Evolutionary conservation across 2,113 vertebrate genomes (phyloP).

Genomic region (Oplegnathus fasciatus): DNA sequence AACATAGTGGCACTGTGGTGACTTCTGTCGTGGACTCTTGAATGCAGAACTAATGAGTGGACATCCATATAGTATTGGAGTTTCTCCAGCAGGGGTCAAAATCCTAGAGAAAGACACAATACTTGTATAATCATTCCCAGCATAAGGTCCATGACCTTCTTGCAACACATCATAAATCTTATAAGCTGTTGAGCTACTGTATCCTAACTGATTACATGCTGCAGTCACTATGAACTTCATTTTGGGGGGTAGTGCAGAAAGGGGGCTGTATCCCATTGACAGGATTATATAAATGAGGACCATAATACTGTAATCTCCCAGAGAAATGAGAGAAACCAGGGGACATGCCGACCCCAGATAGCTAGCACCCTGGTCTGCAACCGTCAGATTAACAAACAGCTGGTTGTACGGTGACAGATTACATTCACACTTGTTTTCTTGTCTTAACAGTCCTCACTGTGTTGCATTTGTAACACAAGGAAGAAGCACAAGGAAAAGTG

Average conservation of each 20-base stretch:
- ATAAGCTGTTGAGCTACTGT: slow-evolving; percentile 64
- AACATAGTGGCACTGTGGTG: background rate
- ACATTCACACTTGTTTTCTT: slow-evolving; percentile 56
- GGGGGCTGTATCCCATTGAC: slow-evolving; percentile 74
- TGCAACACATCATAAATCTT: slow-evolving; percentile 55
- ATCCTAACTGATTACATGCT: slow-evolving; percentile 66
- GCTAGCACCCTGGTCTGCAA: slow-evolving; percentile 49
- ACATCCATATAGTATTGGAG: background rate
- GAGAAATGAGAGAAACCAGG: slow-evolving; percentile 70
- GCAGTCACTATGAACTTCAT: slow-evolving; percentile 64
- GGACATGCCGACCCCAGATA: slow-evolving; percentile 41
- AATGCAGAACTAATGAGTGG: slow-evolving; percentile 1
- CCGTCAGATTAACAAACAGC: slow-evolving; percentile 64
- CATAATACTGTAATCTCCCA: slow-evolving; percentile 78
- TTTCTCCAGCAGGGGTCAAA: slow-evolving; percentile 35
- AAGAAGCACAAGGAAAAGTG: background rate
- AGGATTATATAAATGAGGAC: slow-evolving; percentile 76
- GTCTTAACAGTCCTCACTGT: background rate
- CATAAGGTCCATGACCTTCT: slow-evolving; percentile 65
- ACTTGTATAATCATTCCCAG: slow-evolving; percentile 56
- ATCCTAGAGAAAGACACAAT: slow-evolving; percentile 56
- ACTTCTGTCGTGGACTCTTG: background rate
- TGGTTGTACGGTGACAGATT: slow-evolving; percentile 63
- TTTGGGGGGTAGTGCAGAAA: slow-evolving; percentile 57
- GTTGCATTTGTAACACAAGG: slow-evolving; percentile 1